Base-by-base conservation (phyloP, 2,113 vertebrate species). In the Recurvirostra avosetta region DNA sequence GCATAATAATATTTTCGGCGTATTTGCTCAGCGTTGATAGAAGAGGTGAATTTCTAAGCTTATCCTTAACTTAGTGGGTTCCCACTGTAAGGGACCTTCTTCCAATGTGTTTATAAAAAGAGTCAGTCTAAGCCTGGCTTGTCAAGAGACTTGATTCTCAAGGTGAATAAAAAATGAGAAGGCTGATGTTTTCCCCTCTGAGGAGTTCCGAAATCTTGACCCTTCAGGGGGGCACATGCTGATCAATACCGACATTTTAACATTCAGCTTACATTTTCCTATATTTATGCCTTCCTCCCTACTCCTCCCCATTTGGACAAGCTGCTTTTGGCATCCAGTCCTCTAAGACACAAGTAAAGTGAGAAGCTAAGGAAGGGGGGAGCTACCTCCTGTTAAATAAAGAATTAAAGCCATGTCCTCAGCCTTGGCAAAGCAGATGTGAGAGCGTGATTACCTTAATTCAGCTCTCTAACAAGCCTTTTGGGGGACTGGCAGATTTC, bases 1-100 rank as follows among this genome's bases (percentile, higher is more conserved):
- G 8, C 13, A 23, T 29, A 88, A 85, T 86, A 86, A 73, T 61
- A 72, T 87, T 93, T 89, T 65, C 56, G 77, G 65, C 2, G 0
- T 81, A 86, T 95, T 94, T 92, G 55, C 73, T 78, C 80, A 53
- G 61, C 61, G 21, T 56, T 76, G 40, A 95, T 53, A 85, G 49
- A 84, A 61, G 43, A 85, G 47, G 61, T 84, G 59, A 86, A 93
- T 95, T 90, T 83, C 75, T 63, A 50, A 92, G 86, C 67, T 90
- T 56, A 72, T 86, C 45, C 63, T 92, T 90, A 83, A 95, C 79
- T 90, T 90, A 17, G 63, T 56, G n/a, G 12, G 38, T 59, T 94
- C 61, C 53, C 21, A 26, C 67, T 63, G n/a, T 43, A 81, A 80
- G 72, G 75, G 90, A 83, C 50, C 41, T 76, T 58, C 43, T 87